These are phyloP conservation scores for Alexandromys fortis DNA, from an alignment of 2,113 vertebrate species.

Conservation along the genomic window DNA sequence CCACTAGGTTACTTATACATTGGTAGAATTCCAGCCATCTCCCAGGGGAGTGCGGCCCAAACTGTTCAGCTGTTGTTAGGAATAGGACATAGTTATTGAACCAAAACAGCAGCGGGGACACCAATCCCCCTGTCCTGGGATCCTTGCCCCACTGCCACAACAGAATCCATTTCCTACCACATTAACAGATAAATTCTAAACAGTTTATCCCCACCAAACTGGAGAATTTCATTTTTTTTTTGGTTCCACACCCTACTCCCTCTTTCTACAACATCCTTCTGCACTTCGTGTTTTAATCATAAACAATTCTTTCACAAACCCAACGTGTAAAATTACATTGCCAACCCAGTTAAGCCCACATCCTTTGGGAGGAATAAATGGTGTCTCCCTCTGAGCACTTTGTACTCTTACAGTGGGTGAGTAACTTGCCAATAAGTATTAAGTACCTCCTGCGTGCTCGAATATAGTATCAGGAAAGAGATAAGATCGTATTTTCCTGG, in stretches of 20 bases:
- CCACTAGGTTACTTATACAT: background rate
- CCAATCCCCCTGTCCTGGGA: background rate
- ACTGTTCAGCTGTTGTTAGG: background rate
- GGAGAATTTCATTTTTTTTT: background rate
- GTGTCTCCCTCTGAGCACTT: background rate
- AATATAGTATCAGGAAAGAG: background rate
- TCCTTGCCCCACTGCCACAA: background rate
- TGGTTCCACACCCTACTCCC: background rate
- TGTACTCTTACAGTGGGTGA: background rate
- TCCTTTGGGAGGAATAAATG: background rate
- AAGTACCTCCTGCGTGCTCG: background rate
- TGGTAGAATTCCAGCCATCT: background rate
- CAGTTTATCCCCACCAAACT: background rate
- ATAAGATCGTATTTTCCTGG: background rate
- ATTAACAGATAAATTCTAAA: background rate
- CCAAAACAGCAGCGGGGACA: background rate
- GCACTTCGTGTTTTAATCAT: background rate
- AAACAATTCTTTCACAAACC: background rate
- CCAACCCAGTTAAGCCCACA: background rate
- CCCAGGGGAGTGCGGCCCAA: background rate
- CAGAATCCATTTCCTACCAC: background rate
- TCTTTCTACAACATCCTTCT: constrained; percentile 9
- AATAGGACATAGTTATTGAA: background rate
- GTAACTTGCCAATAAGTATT: background rate
- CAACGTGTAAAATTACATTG: background rate